These are phyloP conservation scores for Halcyon chelicuti DNA, from an alignment of 2,797 vertebrate genomes.

Conservation along the genomic window DNA sequence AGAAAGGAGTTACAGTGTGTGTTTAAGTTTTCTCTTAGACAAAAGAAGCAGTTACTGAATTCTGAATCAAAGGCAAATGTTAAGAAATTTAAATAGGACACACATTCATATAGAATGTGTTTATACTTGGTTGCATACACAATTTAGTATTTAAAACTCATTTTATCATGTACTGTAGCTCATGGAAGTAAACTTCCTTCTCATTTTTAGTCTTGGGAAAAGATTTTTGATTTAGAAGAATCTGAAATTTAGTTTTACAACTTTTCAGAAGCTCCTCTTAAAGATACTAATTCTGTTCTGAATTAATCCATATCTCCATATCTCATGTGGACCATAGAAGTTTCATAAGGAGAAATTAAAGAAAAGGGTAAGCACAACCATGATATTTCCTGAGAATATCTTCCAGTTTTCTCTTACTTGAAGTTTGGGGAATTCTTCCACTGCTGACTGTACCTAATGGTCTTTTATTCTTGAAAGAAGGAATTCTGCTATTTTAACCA, in stretches of 20 bases:
- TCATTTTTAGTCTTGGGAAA: not conserved
- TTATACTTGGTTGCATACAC: not conserved
- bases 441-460: not conserved
- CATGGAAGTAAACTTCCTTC: not conserved
- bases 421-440: not conserved
- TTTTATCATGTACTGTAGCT: not conserved
- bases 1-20: not conserved
- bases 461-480: not conserved
- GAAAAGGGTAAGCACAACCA: not conserved
- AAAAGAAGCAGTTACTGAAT: not conserved
- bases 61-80: not conserved
- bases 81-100: not conserved
- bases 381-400: not conserved
- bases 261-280: not conserved
- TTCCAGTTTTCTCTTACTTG: not conserved
- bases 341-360: not conserved
- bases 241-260: not conserved
- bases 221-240: not conserved
- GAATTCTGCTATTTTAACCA: not conserved
- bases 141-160: conserved; percentile 8
- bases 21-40: not conserved
- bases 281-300: not conserved
- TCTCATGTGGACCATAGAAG: not conserved
- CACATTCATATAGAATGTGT: not conserved
- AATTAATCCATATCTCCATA: not conserved